These are phyloP conservation scores for Drosophila kambysellisi DNA, from an alignment of 2,888 invertebrate species.

Conservation along the genomic window DNA sequence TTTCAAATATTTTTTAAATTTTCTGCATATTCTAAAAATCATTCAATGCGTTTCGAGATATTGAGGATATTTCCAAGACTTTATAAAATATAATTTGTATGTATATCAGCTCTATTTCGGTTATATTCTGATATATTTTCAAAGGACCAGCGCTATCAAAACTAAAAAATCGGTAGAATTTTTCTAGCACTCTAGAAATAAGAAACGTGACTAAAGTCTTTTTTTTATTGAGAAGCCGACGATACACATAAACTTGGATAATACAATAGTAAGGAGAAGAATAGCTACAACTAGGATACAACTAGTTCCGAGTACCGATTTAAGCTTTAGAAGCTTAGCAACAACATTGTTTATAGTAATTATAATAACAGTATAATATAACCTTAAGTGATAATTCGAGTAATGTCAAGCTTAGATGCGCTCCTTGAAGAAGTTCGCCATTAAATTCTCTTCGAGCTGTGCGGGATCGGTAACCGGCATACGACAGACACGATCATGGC, in stretches of 20 bases:
- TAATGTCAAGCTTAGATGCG: conserved; percentile 58
- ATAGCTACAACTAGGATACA: conserved; percentile 29
- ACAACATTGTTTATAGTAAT: conserved; percentile 22
- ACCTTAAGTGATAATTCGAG: conserved; percentile 43
- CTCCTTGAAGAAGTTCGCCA: conserved; percentile 78
- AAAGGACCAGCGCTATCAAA: not conserved
- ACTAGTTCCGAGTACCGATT: conserved; percentile 66
- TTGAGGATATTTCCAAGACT: not conserved
- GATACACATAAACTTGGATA: conserved; percentile 10
- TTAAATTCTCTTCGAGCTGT: conserved; percentile 82
- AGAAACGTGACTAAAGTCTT: conserved; percentile 12
- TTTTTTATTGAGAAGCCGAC: conserved; percentile 21
- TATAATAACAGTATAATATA: conserved; percentile 21
- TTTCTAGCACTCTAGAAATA: not conserved
- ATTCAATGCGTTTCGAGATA: not conserved
- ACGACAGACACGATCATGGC: conserved; percentile 84
- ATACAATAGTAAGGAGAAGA: conserved; percentile 24
- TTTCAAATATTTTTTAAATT: not conserved
- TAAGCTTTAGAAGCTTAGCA: conserved; percentile 66
- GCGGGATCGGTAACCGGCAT: conserved; percentile 84
- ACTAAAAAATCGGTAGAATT: not conserved
- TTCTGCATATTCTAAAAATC: not conserved
- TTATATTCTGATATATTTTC: too few species aligned
- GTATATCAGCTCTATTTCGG: not conserved
- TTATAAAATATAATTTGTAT: not conserved